Evolutionary conservation across 1,140 invertebrate genomes (phyloP).

Genomic region (Paraescarpia echinospica): DNA sequence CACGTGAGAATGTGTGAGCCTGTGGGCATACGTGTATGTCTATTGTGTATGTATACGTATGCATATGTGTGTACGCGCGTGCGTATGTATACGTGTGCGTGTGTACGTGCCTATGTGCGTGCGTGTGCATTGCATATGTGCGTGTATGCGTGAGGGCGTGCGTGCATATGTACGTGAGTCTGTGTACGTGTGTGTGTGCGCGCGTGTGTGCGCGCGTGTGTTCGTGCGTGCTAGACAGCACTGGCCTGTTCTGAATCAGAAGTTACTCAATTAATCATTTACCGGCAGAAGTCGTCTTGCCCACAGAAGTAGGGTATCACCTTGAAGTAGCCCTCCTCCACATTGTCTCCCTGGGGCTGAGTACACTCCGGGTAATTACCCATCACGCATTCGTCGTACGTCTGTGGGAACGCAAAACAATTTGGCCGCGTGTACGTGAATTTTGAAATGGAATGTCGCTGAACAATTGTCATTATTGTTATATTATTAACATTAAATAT

Average conservation of each 20-base stretch:
- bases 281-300: conserved; percentile 83
- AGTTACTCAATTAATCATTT: conserved; percentile 35
- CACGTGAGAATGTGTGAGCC: too few relatives aligned
- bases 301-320: conserved; percentile 82
- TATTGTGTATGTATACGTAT: too few relatives aligned
- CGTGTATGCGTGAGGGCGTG: not conserved
- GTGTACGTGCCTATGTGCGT: too few relatives aligned
- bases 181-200: not conserved
- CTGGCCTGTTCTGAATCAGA: not conserved
- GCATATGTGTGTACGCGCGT: too few relatives aligned
- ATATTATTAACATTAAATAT: too few relatives aligned
- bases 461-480: too few relatives aligned
- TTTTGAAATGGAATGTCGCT: too few relatives aligned
- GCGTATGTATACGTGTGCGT: too few relatives aligned
- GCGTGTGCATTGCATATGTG: too few relatives aligned
- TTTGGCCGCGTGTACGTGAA: not conserved
- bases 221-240: not conserved
- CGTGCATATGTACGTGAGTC: not conserved
- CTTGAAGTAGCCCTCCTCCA: conserved; percentile 66
- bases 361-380: conserved; percentile 81
- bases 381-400: conserved; percentile 84
- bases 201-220: not conserved
- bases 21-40: too few relatives aligned
- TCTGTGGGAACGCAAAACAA: conserved; percentile 57
- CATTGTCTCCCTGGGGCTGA: conserved; percentile 63